A percentile compares a stretch with the other conserved stretches of the same genome.
phyloP scores from a whole-genome alignment of 2,797 vertebrate genomes.

The Micropoecilia bifurca region DNA sequence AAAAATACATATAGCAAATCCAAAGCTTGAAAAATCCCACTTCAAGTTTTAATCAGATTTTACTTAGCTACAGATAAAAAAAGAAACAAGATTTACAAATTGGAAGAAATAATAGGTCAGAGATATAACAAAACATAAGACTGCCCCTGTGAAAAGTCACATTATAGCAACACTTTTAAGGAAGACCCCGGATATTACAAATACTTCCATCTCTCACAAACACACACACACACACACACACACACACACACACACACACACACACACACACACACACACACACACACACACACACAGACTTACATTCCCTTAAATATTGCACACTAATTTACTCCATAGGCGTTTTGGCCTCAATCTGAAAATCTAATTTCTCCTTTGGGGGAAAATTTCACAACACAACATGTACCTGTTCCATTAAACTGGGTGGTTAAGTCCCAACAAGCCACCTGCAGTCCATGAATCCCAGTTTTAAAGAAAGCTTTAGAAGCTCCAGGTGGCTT shows the following conservation, averaged over 20 bases:
- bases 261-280: conserved; percentile 7
- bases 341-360: not conserved
- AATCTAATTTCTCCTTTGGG: not conserved
- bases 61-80: conserved; percentile 41
- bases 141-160: conserved; percentile 17
- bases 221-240: conserved; percentile 7
- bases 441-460: not conserved
- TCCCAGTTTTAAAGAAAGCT: not conserved
- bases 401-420: not conserved
- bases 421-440: not conserved
- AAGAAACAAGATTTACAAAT: conserved; percentile 30
- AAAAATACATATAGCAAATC: conserved; percentile 49
- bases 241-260: conserved; percentile 7
- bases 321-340: conserved; percentile 14
- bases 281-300: conserved; percentile 8
- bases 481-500: not conserved
- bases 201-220: not conserved
- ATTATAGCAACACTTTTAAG: conserved; percentile 29
- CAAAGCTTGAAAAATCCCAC: conserved; percentile 60
- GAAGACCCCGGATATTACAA: conserved; percentile 39
- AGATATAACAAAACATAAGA: conserved; percentile 36
- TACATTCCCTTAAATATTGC: conserved; percentile 28
- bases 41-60: conserved; percentile 72
- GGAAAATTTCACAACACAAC: conserved; percentile 1
- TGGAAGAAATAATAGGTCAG: conserved; percentile 25